Conservation (phyloP, 2,888 invertebrate species). For the Aporophyla lueneburgensis region DNA sequence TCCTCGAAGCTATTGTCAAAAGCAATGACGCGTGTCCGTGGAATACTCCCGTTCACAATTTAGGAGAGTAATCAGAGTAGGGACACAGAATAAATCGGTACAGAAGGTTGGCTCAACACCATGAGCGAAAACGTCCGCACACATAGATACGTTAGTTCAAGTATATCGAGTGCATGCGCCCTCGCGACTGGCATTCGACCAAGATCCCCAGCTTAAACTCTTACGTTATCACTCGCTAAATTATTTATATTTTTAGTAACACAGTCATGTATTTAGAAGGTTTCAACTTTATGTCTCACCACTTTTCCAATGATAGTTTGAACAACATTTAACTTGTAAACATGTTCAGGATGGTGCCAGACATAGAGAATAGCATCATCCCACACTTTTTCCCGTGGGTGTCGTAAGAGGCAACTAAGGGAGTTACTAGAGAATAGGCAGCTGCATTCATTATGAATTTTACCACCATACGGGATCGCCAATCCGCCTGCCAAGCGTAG, state of each 20-base stretch:
- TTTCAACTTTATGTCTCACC: too few relatives aligned
- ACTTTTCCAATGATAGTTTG: too few relatives aligned
- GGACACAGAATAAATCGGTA: background rate
- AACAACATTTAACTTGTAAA: too few relatives aligned
- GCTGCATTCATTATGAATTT: too few relatives aligned
- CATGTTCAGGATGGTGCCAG: too few relatives aligned
- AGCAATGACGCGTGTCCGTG: slow-evolving; percentile 23
- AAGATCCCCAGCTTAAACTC: background rate
- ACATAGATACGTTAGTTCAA: background rate
- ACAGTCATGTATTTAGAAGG: background rate
- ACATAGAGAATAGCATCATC: too few relatives aligned
- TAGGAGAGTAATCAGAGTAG: slow-evolving; percentile 71
- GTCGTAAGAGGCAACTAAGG: too few relatives aligned
- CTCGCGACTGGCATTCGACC: background rate
- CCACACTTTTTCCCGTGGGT: too few relatives aligned
- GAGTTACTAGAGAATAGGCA: too few relatives aligned
- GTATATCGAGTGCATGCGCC: background rate
- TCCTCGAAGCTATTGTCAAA: slow-evolving; percentile 23
- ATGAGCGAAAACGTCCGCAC: background rate
- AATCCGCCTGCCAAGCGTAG: too few relatives aligned
- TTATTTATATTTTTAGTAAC: background rate
- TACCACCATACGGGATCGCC: too few relatives aligned
- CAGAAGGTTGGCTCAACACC: slow-evolving; percentile 7
- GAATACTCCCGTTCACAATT: slow-evolving; percentile 50
- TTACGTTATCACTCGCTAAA: background rate